Percentiles rank a stretch among this genome's conserved stretches.
phyloP scores from a whole-genome alignment of 2,113 vertebrate species.

The Epinephelus moara region DNA sequence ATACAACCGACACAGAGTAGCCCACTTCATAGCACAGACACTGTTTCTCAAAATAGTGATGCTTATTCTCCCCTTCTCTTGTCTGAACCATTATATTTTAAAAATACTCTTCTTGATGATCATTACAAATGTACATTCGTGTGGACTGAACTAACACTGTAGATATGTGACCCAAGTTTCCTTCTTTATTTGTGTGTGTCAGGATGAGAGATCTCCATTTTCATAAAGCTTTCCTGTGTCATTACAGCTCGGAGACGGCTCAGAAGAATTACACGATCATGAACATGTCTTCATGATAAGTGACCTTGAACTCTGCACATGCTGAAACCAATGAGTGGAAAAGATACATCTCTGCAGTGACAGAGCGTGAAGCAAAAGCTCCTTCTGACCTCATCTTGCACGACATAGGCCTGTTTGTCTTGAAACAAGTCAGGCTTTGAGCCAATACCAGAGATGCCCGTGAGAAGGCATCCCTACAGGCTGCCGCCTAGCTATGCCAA shows the following conservation, averaged over 20 bases:
- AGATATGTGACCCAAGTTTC: not conserved
- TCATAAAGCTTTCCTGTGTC: conserved; percentile 44
- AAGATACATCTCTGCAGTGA: conserved; percentile 24
- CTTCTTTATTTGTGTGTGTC: not conserved
- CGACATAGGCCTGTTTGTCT: conserved; percentile 47
- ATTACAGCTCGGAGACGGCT: conserved; percentile 64
- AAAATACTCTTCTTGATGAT: not conserved
- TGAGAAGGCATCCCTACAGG: conserved; percentile 56
- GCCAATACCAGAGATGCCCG: conserved; percentile 65
- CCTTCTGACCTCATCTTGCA: conserved; percentile 39
- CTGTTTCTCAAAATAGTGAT: not conserved
- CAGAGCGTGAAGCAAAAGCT: conserved; percentile 35
- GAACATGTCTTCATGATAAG: conserved; percentile 34
- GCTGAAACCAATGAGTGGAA: conserved; percentile 37
- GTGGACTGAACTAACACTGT: not conserved
- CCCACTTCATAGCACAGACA: conserved; percentile 7
- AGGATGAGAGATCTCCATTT: not conserved
- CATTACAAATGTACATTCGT: not conserved
- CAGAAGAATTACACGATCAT: conserved; percentile 34
- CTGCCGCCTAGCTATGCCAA: conserved; percentile 66
- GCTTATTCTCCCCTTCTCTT: not conserved
- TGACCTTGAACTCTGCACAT: conserved; percentile 68
- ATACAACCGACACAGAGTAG: not conserved
- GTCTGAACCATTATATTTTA: not conserved
- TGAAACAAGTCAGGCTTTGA: conserved; percentile 57